These are phyloP conservation scores for Saccopteryx leptura DNA, from an alignment of 2,113 vertebrate species.

Conservation along the genomic window DNA sequence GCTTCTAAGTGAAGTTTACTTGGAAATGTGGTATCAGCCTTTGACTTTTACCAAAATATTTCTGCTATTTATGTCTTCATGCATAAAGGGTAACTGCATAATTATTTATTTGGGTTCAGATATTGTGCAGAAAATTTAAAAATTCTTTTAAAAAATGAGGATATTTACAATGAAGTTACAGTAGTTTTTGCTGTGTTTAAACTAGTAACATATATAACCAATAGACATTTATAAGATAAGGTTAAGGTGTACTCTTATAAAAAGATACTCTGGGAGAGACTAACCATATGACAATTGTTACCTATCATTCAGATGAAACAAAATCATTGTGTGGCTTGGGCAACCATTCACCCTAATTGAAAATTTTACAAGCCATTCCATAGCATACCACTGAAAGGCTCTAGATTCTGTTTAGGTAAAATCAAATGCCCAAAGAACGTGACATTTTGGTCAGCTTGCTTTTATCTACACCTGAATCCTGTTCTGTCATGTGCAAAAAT, in stretches of 20 bases:
- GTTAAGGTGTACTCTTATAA: background rate
- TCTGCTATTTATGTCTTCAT: background rate
- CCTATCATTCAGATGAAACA: slow-evolving; percentile 23
- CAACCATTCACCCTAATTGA: slow-evolving; percentile 13
- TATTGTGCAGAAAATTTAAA: slow-evolving; percentile 21
- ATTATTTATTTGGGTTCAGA: slow-evolving; percentile 39
- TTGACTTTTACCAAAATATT: slow-evolving; percentile 14
- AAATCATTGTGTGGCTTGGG: slow-evolving; percentile 23
- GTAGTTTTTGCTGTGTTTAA: background rate
- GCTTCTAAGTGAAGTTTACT: slow-evolving; percentile 20
- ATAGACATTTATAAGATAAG: background rate
- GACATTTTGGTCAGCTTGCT: slow-evolving; percentile 1
- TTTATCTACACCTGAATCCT: background rate
- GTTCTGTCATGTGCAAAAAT: slow-evolving; percentile 9
- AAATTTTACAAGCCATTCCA: slow-evolving; percentile 16
- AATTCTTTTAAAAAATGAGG: background rate
- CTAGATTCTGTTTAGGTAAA: background rate
- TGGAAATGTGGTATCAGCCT: background rate
- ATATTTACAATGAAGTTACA: background rate
- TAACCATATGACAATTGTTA: slow-evolving; percentile 32
- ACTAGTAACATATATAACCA: slow-evolving; percentile 4
- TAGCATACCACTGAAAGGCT: background rate
- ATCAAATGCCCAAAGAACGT: slow-evolving; percentile 18
- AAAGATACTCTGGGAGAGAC: slow-evolving; percentile 27
- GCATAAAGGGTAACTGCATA: background rate